These are phyloP conservation scores for Heliconius nattereri DNA, from an alignment of 1,140 invertebrate genomes.

Conservation along the genomic window DNA sequence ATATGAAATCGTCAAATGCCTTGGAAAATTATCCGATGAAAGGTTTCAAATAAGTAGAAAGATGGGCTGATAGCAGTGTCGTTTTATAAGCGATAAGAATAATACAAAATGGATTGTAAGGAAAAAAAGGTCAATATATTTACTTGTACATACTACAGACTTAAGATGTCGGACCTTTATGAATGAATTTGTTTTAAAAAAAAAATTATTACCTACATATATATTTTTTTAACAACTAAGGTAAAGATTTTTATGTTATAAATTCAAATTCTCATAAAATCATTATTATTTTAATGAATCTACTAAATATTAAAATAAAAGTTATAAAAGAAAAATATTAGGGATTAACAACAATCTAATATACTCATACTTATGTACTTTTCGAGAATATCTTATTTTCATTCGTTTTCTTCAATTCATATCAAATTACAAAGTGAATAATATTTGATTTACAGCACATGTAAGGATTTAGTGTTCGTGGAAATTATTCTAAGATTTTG, in stretches of 20 bases:
- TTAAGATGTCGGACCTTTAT: background rate
- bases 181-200: no score
- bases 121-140: background rate
- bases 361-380: no score
- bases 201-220: no score
- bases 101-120: background rate
- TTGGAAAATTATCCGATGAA: slow-evolving; percentile 40
- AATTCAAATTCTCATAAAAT: no score
- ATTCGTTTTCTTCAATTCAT: background rate
- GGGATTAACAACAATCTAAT: no score
- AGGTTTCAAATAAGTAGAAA: slow-evolving; percentile 40
- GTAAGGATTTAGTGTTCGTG: background rate
- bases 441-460: background rate
- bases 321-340: background rate
- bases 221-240: no score
- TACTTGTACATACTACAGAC: background rate
- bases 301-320: no score
- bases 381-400: background rate
- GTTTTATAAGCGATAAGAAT: background rate
- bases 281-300: no score
- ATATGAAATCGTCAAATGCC: slow-evolving; percentile 39
- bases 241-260: no score
- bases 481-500: background rate
- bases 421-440: background rate
- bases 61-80: slow-evolving; percentile 30